Base-by-base conservation (phyloP, 2,113 vertebrate genomes). In the Antennarius striatus region DNA sequence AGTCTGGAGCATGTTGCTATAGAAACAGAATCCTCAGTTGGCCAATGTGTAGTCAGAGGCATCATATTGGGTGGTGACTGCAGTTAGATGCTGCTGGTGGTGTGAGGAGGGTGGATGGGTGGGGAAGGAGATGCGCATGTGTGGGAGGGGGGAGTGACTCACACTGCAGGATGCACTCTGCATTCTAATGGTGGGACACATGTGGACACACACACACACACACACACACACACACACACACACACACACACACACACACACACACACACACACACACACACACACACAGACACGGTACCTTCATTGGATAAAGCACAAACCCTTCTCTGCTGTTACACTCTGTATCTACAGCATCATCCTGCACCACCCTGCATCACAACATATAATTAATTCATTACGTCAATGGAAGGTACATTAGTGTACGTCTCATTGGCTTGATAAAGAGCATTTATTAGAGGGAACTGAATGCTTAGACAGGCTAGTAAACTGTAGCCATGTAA, bases 21-120 rank as follows among this genome's bases (percentile, higher is more conserved):
- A 86, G 91, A 88, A 92, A 92, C 90, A 82, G 85, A 86, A 90
- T 87, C 87, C 87, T 89, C 83, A 61, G 86, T 86, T 86, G 89
- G 88, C 88, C 81, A 61, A 82, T 88, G 89, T 91, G 88, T 90
- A 91, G 91, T 91, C 90, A 91, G 87, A 86, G 72, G 85, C 86
- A 49, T 80, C 83, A 90, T 90, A 87, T 89, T 83, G 90, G 88
- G 86, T 63, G 63, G 88, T 88, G 89, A 91, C 90, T 90, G 81
- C 84, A 88, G 84, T 75, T 72, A 60, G 75, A 86, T 82, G 84
- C 81, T 80, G 80, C 71, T 81, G 84, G 77, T 87, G 81, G 79
- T 84, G 76, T 71, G 79, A 86, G 83, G 81, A 81, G 79, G 86
- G 71, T 73, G 78, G 73, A 30, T n/a, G 56, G 67, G 51, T 10